Conservation (phyloP, 1,140 invertebrate species). For the Neodiprion pinetum region DNA sequence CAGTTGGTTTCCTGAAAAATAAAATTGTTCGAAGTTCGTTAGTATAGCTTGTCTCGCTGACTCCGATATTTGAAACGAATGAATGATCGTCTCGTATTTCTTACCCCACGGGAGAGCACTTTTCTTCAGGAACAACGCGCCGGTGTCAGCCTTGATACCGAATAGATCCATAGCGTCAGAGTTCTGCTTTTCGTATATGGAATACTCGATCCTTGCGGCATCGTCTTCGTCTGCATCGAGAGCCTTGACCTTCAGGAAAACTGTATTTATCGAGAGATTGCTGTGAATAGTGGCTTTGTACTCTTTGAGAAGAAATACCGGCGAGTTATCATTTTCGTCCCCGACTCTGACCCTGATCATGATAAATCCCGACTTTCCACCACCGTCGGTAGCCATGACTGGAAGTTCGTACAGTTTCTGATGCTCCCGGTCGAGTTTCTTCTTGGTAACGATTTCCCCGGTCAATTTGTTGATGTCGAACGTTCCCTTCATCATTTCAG, state of each 20-base stretch:
- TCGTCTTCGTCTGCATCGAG: constrained; percentile 75
- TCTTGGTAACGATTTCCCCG: constrained; percentile 81
- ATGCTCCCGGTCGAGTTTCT: constrained; percentile 80
- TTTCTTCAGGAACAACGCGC: constrained; percentile 70
- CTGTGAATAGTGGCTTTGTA: constrained; percentile 78
- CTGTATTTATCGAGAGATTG: constrained; percentile 68
- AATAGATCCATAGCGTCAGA: constrained; percentile 69
- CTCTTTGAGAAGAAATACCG: constrained; percentile 79
- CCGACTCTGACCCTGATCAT: constrained; percentile 78
- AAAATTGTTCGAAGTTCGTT: constrained; percentile 21
- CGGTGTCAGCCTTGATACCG: constrained; percentile 72
- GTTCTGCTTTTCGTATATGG: constrained; percentile 72
- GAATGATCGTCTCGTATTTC: constrained; percentile 8
- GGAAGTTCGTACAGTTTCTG: constrained; percentile 78
- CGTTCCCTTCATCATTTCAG: constrained; percentile 75
- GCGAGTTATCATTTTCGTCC: constrained; percentile 90
- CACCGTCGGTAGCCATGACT: constrained; percentile 86
- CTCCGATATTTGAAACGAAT: background rate
- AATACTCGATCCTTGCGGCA: constrained; percentile 74
- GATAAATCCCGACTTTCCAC: constrained; percentile 81
- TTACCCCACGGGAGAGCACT: constrained; percentile 67
- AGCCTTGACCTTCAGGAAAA: constrained; percentile 75
- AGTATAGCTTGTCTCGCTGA: background rate
- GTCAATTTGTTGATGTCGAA: constrained; percentile 81
- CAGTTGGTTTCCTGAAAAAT: constrained; percentile 74